A percentile compares a stretch with the other conserved stretches of the same genome.
phyloP scores from a whole-genome alignment of 35 echinoderm and acorn worm species.

The Nesometra sesokonis region DNA sequence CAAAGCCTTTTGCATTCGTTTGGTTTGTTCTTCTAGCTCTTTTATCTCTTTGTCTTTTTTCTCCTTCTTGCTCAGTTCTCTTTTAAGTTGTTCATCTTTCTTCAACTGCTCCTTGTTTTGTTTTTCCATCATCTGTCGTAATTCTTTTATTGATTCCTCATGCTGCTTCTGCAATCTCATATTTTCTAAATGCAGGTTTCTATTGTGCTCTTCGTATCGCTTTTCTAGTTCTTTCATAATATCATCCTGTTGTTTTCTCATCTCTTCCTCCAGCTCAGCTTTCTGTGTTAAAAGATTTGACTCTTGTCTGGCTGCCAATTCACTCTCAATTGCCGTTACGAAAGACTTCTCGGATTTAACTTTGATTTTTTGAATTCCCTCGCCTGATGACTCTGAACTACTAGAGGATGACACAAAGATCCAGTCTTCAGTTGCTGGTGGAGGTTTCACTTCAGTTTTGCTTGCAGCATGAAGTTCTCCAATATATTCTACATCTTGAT shows the following conservation, averaged over 20 bases:
- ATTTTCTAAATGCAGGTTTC: not conserved
- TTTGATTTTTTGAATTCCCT: not conserved
- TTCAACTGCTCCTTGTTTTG: constrained; percentile 12
- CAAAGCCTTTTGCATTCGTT: not conserved
- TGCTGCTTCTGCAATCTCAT: not conserved
- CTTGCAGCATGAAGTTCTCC: not conserved
- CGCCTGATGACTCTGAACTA: not conserved
- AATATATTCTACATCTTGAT: not conserved
- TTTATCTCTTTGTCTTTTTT: constrained; percentile 4
- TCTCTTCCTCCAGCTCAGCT: not conserved
- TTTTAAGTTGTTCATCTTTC: constrained; percentile 1
- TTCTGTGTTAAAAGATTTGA: not conserved
- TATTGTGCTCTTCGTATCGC: not conserved
- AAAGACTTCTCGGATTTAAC: not conserved
- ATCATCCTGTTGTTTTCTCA: constrained; percentile 1
- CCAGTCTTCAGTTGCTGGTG: not conserved
- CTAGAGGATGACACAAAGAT: not conserved
- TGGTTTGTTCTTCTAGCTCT: not conserved
- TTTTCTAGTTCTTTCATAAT: not conserved
- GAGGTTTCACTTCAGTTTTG: not conserved
- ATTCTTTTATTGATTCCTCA: not conserved
- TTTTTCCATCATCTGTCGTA: constrained; percentile 1
- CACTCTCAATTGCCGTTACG: not conserved
- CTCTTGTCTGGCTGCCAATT: not conserved
- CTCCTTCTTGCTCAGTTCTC: not conserved